Percentiles rank a stretch among this genome's conserved stretches.
Evolutionary conservation across 1,140 invertebrate species (phyloP).

Genomic region (Daktulosphaira vitifoliae): DNA sequence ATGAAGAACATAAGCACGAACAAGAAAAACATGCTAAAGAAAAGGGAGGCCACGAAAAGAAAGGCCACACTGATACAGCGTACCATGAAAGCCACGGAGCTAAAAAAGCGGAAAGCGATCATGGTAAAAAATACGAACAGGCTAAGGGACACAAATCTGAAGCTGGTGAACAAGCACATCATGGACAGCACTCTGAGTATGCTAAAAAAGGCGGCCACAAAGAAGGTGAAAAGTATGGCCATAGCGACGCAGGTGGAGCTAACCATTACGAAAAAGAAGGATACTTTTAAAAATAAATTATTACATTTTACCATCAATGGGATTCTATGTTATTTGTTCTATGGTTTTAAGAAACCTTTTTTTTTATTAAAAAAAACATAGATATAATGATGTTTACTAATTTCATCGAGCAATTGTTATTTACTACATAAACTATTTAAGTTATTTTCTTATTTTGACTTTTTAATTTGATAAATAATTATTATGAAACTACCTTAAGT

Average conservation of each 20-base stretch:
- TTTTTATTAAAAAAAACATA: too few relatives aligned
- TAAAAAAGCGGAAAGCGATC: constrained; percentile 37
- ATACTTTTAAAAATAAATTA: constrained; percentile 26
- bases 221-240: constrained; percentile 39
- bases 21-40: constrained; percentile 36
- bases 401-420: too few relatives aligned
- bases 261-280: constrained; percentile 25
- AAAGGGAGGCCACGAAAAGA: constrained; percentile 38
- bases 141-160: constrained; percentile 38
- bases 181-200: constrained; percentile 36
- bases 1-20: constrained; percentile 46
- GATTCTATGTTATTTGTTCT: too few relatives aligned
- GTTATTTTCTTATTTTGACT: too few relatives aligned
- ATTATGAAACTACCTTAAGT: too few relatives aligned
- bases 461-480: too few relatives aligned
- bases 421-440: too few relatives aligned
- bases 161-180: constrained; percentile 36
- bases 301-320: too few relatives aligned
- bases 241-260: constrained; percentile 35
- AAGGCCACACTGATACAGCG: constrained; percentile 37
- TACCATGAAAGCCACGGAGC: constrained; percentile 37
- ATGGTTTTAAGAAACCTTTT: too few relatives aligned
- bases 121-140: constrained; percentile 38
- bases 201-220: constrained; percentile 38
- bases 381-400: too few relatives aligned